These are phyloP conservation scores for Saxidomus purpurata DNA, from an alignment of 1,140 invertebrate species.

Conservation along the genomic window DNA sequence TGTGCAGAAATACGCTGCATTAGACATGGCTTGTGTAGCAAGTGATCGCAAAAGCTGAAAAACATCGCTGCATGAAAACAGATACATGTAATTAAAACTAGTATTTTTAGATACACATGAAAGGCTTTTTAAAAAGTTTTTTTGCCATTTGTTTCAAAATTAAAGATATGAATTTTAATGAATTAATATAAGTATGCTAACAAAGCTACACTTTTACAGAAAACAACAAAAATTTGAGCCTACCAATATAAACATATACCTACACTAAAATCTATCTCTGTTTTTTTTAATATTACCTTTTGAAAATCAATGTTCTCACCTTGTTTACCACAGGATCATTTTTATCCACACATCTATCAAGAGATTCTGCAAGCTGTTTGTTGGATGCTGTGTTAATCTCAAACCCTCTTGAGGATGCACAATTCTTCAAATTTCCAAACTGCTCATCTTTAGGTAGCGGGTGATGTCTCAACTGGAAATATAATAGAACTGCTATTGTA, in stretches of 20 bases:
- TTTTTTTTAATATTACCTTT: too few relatives aligned
- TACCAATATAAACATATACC: too few relatives aligned
- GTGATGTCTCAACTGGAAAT: constrained; percentile 82
- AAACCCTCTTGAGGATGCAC: constrained; percentile 83
- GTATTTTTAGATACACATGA: too few relatives aligned
- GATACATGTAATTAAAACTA: too few relatives aligned
- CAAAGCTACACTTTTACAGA: too few relatives aligned
- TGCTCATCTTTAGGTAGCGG: constrained; percentile 83
- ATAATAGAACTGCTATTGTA: background rate
- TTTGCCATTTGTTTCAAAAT: too few relatives aligned
- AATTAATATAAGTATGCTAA: too few relatives aligned
- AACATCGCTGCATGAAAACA: background rate
- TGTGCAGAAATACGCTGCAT: constrained; percentile 86
- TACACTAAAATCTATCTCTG: too few relatives aligned
- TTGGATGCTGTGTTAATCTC: constrained; percentile 75
- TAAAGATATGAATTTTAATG: too few relatives aligned
- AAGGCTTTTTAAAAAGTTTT: too few relatives aligned
- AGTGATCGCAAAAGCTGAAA: constrained; percentile 83
- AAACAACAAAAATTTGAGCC: too few relatives aligned
- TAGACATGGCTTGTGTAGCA: constrained; percentile 85
- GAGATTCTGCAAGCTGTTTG: constrained; percentile 83
- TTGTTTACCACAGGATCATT: constrained; percentile 84
- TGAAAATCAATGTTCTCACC: too few relatives aligned
- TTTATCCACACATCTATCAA: constrained; percentile 82
- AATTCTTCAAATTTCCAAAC: constrained; percentile 82